These are phyloP conservation scores for Xylocampa areola DNA, from an alignment of 2,888 invertebrate species.

Conservation along the genomic window DNA sequence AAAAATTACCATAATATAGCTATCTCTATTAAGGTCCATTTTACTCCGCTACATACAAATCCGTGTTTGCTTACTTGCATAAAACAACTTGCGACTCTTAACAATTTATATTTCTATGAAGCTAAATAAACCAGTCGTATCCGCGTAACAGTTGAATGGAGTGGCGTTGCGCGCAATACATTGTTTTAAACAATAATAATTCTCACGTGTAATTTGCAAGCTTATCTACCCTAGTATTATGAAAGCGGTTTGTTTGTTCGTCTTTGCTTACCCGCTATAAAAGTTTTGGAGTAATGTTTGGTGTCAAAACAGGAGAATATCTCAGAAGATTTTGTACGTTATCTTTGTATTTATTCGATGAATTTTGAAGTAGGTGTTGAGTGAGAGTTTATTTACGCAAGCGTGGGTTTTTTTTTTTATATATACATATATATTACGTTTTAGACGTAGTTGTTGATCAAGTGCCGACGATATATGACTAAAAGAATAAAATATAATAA, in stretches of 20 bases:
- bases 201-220: slow-evolving; percentile 32
- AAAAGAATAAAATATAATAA: too few species aligned
- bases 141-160: slow-evolving; percentile 24
- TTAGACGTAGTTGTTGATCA: too few species aligned
- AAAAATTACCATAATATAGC: too few species aligned
- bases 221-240: slow-evolving; percentile 35
- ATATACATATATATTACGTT: too few species aligned
- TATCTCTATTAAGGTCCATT: too few species aligned
- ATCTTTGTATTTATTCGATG: slow-evolving; percentile 29
- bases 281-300: slow-evolving; percentile 32
- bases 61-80: too few species aligned
- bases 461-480: too few species aligned
- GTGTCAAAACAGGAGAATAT: slow-evolving; percentile 6
- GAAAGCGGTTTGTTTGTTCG: slow-evolving; percentile 46
- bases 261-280: slow-evolving; percentile 29
- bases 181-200: slow-evolving; percentile 49
- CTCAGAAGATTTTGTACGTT: slow-evolving; percentile 9
- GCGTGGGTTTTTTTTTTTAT: too few species aligned
- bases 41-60: too few species aligned
- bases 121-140: slow-evolving; percentile 19
- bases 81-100: not conserved
- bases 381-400: not conserved
- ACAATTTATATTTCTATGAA: slow-evolving; percentile 3
- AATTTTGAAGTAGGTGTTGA: slow-evolving; percentile 13
- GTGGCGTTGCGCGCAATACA: slow-evolving; percentile 17